Evolutionary conservation across 2,888 invertebrate species (phyloP), one percentile per base, ranked within the genome.

Genomic region (Drosophila maculinotata): DNA sequence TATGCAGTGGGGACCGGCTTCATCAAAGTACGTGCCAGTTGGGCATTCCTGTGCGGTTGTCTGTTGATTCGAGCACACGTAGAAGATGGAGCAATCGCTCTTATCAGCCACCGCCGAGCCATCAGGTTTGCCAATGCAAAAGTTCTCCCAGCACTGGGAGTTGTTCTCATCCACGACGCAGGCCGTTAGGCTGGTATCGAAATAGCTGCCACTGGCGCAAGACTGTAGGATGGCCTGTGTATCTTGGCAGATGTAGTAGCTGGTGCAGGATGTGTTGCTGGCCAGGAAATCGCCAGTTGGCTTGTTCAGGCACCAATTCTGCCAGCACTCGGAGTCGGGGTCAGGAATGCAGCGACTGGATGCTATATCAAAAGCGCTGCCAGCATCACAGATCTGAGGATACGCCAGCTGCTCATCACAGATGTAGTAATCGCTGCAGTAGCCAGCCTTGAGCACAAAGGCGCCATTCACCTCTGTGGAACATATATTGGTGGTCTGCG

Each of bases 321-420:
- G 77, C 87, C 86, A 89, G 53, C 90, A 90, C 0, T 10, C 35
- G 0, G 26, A 8, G 0, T 65, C 9, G 0, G 58, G 25, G 35
- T 90, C 90, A 1, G 84, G 85, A 3, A 35, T 2, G 35, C 90
- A 90, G 12, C 20, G 60, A 5, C 28, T 39, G 0, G 20, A 9
- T 0, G 26, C 47, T 0, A 30, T 20, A 28, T 89, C 54, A 36
- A 89, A 90, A 20, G 52, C 70, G 31, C 85, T 89, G 28, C 87
- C 87, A 0, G 23, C 1, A 7, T 60, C 62, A 35, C 90, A 90
- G 5, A 1, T 51, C 45, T 90, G 90, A 1, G 78, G 60, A 59
- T 85, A 82, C 0, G 89, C 84, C 48, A 57, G 0, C 15, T 88
- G 76, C 3, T 79, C 51, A 10, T 76, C 57, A 42, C 90, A 90